A percentile compares a stretch with the other conserved stretches of the same genome.
These are phyloP conservation scores for Dendrocopos noguchii DNA, from an alignment of 2,113 vertebrate genomes.

Conservation along the genomic window DNA sequence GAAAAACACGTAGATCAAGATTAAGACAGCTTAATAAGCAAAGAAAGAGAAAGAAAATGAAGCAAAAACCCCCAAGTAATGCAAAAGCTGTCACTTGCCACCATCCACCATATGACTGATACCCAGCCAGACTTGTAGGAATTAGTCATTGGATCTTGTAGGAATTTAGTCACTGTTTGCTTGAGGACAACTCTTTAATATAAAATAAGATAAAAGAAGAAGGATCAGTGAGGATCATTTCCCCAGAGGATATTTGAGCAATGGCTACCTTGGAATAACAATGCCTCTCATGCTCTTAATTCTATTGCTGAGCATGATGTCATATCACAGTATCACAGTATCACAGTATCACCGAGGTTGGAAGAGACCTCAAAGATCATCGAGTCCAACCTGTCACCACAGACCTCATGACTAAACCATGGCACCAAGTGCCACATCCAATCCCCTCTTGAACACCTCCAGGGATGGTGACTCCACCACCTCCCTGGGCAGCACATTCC, in stretches of 20 bases:
- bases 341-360: too few species aligned
- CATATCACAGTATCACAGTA: too few species aligned
- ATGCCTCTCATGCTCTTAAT: fast-evolving
- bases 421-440: too few species aligned
- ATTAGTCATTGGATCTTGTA: too few species aligned
- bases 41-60: background rate
- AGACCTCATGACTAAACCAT: too few species aligned
- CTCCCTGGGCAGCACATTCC: too few species aligned
- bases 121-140: background rate
- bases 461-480: too few species aligned
- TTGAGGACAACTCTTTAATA: background rate
- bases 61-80: background rate
- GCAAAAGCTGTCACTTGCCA: background rate
- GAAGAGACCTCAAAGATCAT: too few species aligned
- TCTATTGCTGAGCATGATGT: too few species aligned
- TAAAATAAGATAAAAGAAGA: background rate
- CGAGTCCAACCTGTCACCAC: too few species aligned
- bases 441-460: too few species aligned
- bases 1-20: background rate
- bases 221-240: background rate
- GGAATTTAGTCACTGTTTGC: background rate
- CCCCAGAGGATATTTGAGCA: background rate
- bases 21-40: background rate
- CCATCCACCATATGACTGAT: background rate
- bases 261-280: background rate